These are phyloP conservation scores for Megaleporinus macrocephalus DNA, from an alignment of 2,113 vertebrate species.

Conservation along the genomic window DNA sequence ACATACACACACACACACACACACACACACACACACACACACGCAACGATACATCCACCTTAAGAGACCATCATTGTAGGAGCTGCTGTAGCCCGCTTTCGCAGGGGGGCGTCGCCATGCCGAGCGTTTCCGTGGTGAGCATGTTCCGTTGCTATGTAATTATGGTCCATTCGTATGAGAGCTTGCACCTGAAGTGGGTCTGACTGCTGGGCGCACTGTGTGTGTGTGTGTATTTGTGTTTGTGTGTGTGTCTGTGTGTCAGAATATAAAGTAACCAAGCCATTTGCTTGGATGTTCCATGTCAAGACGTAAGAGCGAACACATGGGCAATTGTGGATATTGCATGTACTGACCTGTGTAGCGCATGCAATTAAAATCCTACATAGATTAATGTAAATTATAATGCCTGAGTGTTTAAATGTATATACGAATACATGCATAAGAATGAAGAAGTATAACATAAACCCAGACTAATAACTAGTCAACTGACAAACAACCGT, in stretches of 20 bases:
- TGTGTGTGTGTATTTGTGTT: constrained; percentile 37
- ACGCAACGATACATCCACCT: constrained; percentile 24
- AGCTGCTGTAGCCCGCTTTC: constrained; percentile 44
- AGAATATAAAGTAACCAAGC: constrained; percentile 34
- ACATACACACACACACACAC: background rate
- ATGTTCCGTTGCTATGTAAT: constrained; percentile 62
- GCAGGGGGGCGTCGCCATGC: constrained; percentile 51
- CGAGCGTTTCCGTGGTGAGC: constrained; percentile 59
- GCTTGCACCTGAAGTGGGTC: constrained; percentile 61
- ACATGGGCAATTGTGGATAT: background rate
- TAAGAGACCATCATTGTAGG: constrained; percentile 31
- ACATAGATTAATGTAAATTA: background rate
- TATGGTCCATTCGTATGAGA: constrained; percentile 62
- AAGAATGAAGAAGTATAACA: too few relatives aligned
- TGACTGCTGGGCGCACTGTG: constrained; percentile 51
- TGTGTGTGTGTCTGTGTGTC: constrained; percentile 21
- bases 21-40: background rate
- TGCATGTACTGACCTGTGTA: background rate
- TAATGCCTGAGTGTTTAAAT: background rate
- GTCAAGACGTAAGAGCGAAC: background rate
- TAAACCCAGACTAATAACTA: too few relatives aligned
- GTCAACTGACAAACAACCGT: too few relatives aligned
- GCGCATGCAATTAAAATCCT: too few relatives aligned
- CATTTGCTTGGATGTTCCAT: background rate
- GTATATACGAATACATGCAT: too few relatives aligned